Conservation (phyloP, 2,113 vertebrate species). For the Actinemys pallida region DNA sequence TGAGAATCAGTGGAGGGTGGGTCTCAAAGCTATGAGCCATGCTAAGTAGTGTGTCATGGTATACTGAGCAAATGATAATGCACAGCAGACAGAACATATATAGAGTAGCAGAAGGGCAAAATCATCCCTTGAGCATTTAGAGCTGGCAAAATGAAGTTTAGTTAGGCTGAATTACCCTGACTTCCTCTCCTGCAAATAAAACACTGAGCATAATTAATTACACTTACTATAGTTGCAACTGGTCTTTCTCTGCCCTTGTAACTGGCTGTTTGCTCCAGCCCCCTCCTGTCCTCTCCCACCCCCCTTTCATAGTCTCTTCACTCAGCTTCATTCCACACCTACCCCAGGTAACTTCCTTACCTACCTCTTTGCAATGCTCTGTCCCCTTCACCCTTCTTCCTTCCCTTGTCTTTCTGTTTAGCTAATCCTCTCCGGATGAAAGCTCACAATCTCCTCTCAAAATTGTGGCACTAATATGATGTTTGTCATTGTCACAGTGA, state of each 20-base stretch:
- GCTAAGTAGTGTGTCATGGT: not conserved
- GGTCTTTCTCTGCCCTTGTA: not conserved
- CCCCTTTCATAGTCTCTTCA: not conserved
- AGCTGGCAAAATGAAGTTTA: not conserved
- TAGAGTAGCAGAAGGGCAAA: not conserved
- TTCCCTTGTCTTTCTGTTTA: not conserved
- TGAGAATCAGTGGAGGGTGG: rapidly evolving
- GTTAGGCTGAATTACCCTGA: not conserved
- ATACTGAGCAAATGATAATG: not conserved
- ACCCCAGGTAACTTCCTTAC: not conserved
- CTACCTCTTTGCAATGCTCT: not conserved
- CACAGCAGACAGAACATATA: not conserved
- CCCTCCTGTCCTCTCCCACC: not conserved
- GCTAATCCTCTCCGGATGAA: not conserved
- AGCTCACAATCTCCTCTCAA: not conserved
- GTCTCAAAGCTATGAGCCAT: not conserved
- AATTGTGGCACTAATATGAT: not conserved
- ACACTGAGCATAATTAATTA: not conserved
- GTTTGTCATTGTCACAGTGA: rapidly evolving
- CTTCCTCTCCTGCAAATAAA: not conserved
- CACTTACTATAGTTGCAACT: not conserved
- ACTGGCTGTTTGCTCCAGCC: not conserved
- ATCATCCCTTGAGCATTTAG: not conserved
- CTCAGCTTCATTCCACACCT: not conserved
- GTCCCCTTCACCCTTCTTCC: not conserved